A percentile compares a stretch with the other conserved stretches of the same genome.
Conservation (phyloP, 2,888 invertebrate genomes). For the Pristionchus entomophagus region DNA sequence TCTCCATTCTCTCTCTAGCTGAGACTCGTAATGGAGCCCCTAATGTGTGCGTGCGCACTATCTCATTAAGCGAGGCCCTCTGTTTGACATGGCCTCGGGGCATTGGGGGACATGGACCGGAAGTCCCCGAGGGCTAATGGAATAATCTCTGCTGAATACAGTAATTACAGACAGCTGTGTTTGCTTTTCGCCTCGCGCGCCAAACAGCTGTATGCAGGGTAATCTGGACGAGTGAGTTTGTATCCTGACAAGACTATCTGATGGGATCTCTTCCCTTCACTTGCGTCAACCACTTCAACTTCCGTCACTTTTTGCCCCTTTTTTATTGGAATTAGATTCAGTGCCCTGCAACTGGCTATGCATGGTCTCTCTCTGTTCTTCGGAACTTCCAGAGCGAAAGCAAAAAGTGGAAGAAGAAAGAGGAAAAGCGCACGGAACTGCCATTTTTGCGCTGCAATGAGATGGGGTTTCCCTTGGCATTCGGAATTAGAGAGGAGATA, state of each 20-base stretch:
- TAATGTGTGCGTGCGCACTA: conserved; percentile 21
- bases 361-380: background rate
- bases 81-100: conserved; percentile 33
- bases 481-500: background rate
- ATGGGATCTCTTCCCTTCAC: background rate
- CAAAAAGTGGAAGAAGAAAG: no score
- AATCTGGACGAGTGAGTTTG: background rate
- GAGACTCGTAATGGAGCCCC: background rate
- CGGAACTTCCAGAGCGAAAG: no score
- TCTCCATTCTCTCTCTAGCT: background rate
- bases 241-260: background rate
- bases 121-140: conserved; percentile 9
- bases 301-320: background rate
- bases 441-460: no score
- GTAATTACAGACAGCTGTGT: background rate
- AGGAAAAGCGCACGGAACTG: no score
- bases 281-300: background rate
- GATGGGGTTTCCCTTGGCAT: background rate
- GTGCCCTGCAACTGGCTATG: background rate
- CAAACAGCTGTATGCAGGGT: background rate
- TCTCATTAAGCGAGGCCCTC: conserved; percentile 13
- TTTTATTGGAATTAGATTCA: background rate
- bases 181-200: background rate
- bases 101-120: background rate
- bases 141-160: conserved; percentile 1